Evolutionary conservation across 2,888 invertebrate genomes (phyloP).

Genomic region (Sipha maydis): DNA sequence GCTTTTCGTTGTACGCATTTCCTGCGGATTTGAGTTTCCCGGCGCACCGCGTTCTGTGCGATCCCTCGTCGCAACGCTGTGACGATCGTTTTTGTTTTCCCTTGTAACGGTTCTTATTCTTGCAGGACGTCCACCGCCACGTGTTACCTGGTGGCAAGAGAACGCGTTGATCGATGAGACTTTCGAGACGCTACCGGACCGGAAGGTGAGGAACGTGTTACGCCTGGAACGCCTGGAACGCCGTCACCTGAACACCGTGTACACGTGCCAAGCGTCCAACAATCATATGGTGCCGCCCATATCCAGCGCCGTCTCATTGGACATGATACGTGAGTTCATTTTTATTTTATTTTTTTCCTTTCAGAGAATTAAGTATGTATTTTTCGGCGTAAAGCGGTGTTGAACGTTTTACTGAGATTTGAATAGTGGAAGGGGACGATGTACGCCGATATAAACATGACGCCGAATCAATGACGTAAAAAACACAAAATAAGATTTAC

Average conservation of each 20-base stretch:
- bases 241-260: conserved; percentile 75
- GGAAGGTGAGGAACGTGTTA: conserved; percentile 77
- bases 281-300: conserved; percentile 78
- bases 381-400: neutral
- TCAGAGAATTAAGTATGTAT: neutral
- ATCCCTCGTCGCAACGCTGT: too few species aligned
- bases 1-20: too few species aligned
- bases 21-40: too few species aligned
- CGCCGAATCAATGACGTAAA: too few species aligned
- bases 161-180: conserved; percentile 78
- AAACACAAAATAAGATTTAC: too few species aligned
- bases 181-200: conserved; percentile 75
- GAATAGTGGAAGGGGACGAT: too few species aligned
- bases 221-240: conserved; percentile 76
- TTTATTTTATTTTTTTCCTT: neutral
- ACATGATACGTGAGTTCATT: conserved; percentile 78
- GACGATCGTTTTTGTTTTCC: too few species aligned
- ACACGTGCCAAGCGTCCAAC: conserved; percentile 80
- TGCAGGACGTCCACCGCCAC: conserved; percentile 78
- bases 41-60: too few species aligned
- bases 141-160: conserved; percentile 83
- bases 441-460: too few species aligned
- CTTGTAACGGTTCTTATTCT: too few species aligned
- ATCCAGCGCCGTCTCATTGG: conserved; percentile 75
- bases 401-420: too few species aligned